Evolutionary conservation across 1,140 invertebrate species (phyloP).

Genomic region (Drosophila kikkawai): DNA sequence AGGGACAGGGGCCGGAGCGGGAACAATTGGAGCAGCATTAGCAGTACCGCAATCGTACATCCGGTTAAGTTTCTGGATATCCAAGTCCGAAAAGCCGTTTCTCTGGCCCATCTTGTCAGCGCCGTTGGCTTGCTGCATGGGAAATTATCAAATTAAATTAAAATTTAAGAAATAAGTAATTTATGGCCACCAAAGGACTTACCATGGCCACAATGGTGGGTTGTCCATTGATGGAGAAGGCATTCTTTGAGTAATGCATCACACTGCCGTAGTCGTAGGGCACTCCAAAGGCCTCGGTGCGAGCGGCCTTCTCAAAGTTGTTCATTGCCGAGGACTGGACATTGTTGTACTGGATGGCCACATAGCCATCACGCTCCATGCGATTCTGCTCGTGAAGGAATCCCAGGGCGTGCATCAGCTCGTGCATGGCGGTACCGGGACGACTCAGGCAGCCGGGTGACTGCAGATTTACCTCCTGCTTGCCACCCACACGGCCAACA

Average conservation of each 20-base stretch:
- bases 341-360: slow-evolving; percentile 88
- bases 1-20: slow-evolving; percentile 15
- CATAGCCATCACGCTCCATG: slow-evolving; percentile 91
- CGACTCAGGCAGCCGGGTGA: slow-evolving; percentile 90
- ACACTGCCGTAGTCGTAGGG: slow-evolving; percentile 92
- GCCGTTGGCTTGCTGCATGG: slow-evolving; percentile 51
- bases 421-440: slow-evolving; percentile 92
- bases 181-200: slow-evolving; percentile 28
- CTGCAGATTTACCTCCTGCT: slow-evolving; percentile 89
- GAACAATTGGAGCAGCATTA: slow-evolving; percentile 2
- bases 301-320: slow-evolving; percentile 90
- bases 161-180: background rate
- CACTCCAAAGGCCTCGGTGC: slow-evolving; percentile 88
- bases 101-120: slow-evolving; percentile 88
- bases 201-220: slow-evolving; percentile 90
- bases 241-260: slow-evolving; percentile 93
- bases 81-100: slow-evolving; percentile 89
- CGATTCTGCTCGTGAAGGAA: slow-evolving; percentile 95
- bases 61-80: slow-evolving; percentile 90
- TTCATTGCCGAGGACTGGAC: slow-evolving; percentile 86
- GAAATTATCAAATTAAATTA: rapidly evolving
- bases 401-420: slow-evolving; percentile 93
- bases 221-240: slow-evolving; percentile 90
- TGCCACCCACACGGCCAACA: slow-evolving; percentile 89
- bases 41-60: slow-evolving; percentile 90